A percentile compares a stretch with the other conserved stretches of the same genome.
Evolutionary conservation across 2,888 invertebrate species (phyloP).

Genomic region (Erpobdella octoculata): DNA sequence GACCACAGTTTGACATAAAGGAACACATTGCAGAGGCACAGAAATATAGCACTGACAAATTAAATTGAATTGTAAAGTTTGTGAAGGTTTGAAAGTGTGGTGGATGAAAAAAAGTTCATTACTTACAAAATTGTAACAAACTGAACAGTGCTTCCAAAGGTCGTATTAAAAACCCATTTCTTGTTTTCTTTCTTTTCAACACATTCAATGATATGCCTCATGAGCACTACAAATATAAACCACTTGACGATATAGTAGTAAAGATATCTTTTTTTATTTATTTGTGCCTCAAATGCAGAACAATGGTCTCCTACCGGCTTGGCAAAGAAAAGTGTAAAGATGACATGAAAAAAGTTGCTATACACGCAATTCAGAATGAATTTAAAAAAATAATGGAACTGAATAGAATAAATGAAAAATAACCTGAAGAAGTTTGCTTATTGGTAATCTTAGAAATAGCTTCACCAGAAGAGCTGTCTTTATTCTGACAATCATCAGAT

Average conservation of each 20-base stretch:
- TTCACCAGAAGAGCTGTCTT: background rate
- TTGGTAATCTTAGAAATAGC: background rate
- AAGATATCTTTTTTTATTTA: no score
- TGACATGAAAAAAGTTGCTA: background rate
- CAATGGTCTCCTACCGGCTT: no score
- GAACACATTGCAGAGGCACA: conserved; percentile 67
- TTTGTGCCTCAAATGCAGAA: no score
- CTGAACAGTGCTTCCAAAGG: background rate
- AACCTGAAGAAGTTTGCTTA: background rate
- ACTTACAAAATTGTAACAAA: background rate
- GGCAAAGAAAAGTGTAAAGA: no score
- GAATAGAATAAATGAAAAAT: background rate
- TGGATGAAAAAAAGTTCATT: background rate
- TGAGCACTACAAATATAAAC: background rate
- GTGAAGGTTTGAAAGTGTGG: no score
- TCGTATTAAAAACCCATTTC: background rate
- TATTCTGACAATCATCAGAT: background rate
- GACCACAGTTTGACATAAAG: conserved; percentile 76
- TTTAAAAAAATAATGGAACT: background rate
- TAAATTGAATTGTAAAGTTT: no score
- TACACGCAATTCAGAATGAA: background rate
- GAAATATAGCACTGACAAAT: conserved; percentile 53
- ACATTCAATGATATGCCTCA: background rate
- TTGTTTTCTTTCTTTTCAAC: background rate
- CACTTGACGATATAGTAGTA: no score